phyloP scores from a whole-genome alignment of 2,113 vertebrate species.

The Anarrhichthys ocellatus region DNA sequence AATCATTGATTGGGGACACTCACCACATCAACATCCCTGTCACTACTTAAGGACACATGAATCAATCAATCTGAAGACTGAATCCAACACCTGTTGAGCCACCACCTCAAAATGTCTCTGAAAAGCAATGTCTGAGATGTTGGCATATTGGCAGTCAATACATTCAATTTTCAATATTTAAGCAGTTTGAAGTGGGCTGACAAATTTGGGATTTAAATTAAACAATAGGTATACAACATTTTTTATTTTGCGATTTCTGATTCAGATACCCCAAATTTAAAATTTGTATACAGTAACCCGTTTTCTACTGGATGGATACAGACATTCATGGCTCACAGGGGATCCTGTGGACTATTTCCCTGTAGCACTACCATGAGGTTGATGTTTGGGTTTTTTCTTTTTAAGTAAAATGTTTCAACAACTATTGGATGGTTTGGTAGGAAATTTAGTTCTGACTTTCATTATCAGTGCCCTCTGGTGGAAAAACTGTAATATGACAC shows the following conservation, averaged over 20 bases:
- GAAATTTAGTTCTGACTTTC: not conserved
- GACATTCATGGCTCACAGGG: not conserved
- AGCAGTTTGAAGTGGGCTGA: not conserved
- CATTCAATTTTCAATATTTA: not conserved
- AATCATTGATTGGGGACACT: not conserved
- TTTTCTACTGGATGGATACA: not conserved
- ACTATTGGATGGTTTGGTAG: not conserved
- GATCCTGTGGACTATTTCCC: not conserved
- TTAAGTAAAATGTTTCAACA: not conserved
- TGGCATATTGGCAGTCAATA: not conserved
- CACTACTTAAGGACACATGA: not conserved
- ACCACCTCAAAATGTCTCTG: not conserved
- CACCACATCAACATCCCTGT: not conserved
- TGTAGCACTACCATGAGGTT: not conserved
- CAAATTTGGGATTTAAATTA: not conserved
- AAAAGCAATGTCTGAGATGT: not conserved
- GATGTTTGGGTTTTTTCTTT: not conserved
- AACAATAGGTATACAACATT: not conserved
- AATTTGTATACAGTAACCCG: not conserved
- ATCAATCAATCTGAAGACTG: not conserved
- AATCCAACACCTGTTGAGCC: not conserved
- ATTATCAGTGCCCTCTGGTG: not conserved
- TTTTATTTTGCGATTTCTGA: not conserved
- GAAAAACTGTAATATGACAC: not conserved
- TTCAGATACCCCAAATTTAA: not conserved